Percentiles rank a stretch among this genome's conserved stretches.
Conservation (phyloP, 2,888 invertebrate species). For the Exephanes ischioxanthus region DNA sequence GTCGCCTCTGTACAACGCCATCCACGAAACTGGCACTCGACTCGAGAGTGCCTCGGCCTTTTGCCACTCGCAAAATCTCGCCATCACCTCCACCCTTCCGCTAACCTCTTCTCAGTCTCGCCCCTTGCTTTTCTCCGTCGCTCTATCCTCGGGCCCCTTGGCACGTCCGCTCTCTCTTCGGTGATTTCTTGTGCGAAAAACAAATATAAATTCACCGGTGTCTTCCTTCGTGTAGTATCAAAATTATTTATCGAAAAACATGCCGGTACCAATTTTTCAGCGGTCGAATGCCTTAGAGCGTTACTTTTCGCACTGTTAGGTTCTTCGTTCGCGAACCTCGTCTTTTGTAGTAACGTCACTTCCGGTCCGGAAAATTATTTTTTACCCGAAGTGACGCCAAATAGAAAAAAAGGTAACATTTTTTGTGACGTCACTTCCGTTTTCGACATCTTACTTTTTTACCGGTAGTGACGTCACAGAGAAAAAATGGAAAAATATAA, state of each 20-base stretch:
- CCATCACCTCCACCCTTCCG: conserved; percentile 34
- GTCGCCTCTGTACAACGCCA: conserved; percentile 51
- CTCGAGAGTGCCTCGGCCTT: conserved; percentile 60
- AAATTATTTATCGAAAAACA: conserved; percentile 25
- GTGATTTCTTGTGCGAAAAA: conserved; percentile 30
- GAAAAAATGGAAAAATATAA: too few relatives aligned
- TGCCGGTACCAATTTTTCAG: background rate
- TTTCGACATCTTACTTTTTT: too few relatives aligned
- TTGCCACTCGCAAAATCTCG: conserved; percentile 59
- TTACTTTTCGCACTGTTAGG: background rate
- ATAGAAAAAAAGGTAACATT: too few relatives aligned
- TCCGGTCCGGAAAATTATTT: too few relatives aligned
- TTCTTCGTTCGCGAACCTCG: background rate
- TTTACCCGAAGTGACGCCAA: too few relatives aligned
- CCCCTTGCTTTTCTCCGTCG: conserved; percentile 45
- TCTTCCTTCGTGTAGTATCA: conserved; percentile 12
- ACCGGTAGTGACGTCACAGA: too few relatives aligned
- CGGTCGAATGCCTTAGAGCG: background rate
- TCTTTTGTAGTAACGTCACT: background rate
- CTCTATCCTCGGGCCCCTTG: conserved; percentile 36
- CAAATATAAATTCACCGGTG: conserved; percentile 36
- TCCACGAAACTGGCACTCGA: conserved; percentile 64
- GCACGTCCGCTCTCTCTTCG: conserved; percentile 44
- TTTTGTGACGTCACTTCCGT: too few relatives aligned
- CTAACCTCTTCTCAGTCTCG: conserved; percentile 35